Percentiles rank a stretch among this genome's conserved stretches.
Evolutionary conservation across 2,113 vertebrate genomes (phyloP).

Genomic region (western clawed frog (Xenopus tropicalis)): UCB_Xtro_10.0 CM004444.2:25615501-25616000

Average conservation of each 20-base stretch:
- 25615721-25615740: not conserved
- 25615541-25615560: too few relatives aligned
- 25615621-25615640: too few relatives aligned
- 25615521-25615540: too few relatives aligned
- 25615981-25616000: too few relatives aligned
- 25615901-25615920: not conserved
- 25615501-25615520: too few relatives aligned
- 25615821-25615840: slow-evolving; percentile 9
- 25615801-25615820: slow-evolving; percentile 13
- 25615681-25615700: too few relatives aligned
- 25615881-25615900: not conserved
- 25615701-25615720: not conserved
- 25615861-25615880: slow-evolving; percentile 8
- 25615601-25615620: too few relatives aligned
- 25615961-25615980: not conserved
- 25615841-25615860: not conserved
- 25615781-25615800: not conserved
- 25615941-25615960: not conserved
- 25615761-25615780: not conserved
- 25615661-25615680: too few relatives aligned
- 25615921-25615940: not conserved
- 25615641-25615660: too few relatives aligned
- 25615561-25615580: too few relatives aligned
- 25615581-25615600: too few relatives aligned
- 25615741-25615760: not conserved